Percentiles rank a stretch among this genome's conserved stretches.
Evolutionary conservation across 2,888 invertebrate genomes (phyloP).

Genomic region (Pinctada fucata): DNA sequence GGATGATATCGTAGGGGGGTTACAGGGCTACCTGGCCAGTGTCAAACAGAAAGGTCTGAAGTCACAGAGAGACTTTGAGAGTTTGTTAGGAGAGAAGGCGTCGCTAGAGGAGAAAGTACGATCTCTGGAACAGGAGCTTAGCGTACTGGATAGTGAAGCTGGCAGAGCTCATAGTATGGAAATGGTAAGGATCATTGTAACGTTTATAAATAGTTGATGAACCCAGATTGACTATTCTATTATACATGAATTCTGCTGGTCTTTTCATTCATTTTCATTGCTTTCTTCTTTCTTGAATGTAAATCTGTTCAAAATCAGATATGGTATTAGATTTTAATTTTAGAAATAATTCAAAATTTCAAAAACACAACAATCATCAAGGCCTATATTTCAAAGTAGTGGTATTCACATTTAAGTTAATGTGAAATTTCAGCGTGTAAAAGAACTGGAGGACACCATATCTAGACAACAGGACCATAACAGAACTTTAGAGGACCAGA

Average conservation of each 20-base stretch:
- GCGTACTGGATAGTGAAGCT: conserved; percentile 64
- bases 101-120: conserved; percentile 61
- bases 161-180: conserved; percentile 56
- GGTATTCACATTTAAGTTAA: no score
- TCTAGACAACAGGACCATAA: conserved; percentile 63
- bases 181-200: conserved; percentile 49
- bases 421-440: conserved; percentile 51
- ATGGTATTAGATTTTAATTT: no score
- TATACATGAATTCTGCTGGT: no score
- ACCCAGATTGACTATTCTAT: no score
- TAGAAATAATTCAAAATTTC: no score
- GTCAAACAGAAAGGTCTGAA: conserved; percentile 67
- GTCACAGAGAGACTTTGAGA: conserved; percentile 66
- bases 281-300: no score
- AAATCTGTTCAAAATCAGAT: no score
- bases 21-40: conserved; percentile 70
- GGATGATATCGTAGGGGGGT: conserved; percentile 70
- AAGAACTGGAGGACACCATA: conserved; percentile 64
- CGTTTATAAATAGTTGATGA: background rate
- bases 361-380: no score
- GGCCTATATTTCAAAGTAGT: no score
- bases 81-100: conserved; percentile 64
- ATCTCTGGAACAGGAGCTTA: conserved; percentile 64
- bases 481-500: conserved; percentile 66
- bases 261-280: no score